Percentiles rank a stretch among this genome's conserved stretches.
These are phyloP conservation scores for Centropus unirufus DNA, from an alignment of 2,113 vertebrate species.

Conservation along the genomic window DNA sequence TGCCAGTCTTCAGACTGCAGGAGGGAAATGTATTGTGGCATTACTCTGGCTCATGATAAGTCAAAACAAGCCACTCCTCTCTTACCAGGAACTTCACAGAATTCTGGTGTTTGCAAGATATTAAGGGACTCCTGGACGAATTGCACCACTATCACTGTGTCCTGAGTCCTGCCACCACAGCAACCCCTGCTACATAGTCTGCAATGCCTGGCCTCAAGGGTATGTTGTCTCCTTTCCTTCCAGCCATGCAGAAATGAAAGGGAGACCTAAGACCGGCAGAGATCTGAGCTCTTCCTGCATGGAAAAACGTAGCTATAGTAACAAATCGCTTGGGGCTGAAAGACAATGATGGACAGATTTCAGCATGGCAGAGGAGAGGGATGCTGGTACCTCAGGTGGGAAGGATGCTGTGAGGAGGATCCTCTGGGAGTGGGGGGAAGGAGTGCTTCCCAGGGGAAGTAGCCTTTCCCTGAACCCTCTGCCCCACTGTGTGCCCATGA, in stretches of 20 bases:
- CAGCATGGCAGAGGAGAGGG: background rate
- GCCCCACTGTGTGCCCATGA: background rate
- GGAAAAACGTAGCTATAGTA: background rate
- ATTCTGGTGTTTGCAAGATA: background rate
- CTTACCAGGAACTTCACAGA: background rate
- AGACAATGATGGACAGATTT: background rate
- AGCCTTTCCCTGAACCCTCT: background rate
- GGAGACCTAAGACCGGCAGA: rapidly evolving
- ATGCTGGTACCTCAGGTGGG: background rate
- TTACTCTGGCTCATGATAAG: background rate
- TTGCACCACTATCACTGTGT: background rate
- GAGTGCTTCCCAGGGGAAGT: background rate
- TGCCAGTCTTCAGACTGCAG: background rate
- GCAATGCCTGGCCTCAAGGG: background rate
- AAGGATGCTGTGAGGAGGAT: background rate
- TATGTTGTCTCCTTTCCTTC: background rate
- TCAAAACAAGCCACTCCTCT: background rate
- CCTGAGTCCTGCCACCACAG: background rate
- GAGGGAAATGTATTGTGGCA: rapidly evolving
- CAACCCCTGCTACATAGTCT: rapidly evolving
- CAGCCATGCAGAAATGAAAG: background rate
- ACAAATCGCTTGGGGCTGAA: rapidly evolving
- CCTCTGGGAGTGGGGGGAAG: too few species aligned
- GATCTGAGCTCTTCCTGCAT: background rate
- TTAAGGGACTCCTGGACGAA: rapidly evolving